phyloP scores from a whole-genome alignment of 1,140 invertebrate species.

The Achatina immaculata region DNA sequence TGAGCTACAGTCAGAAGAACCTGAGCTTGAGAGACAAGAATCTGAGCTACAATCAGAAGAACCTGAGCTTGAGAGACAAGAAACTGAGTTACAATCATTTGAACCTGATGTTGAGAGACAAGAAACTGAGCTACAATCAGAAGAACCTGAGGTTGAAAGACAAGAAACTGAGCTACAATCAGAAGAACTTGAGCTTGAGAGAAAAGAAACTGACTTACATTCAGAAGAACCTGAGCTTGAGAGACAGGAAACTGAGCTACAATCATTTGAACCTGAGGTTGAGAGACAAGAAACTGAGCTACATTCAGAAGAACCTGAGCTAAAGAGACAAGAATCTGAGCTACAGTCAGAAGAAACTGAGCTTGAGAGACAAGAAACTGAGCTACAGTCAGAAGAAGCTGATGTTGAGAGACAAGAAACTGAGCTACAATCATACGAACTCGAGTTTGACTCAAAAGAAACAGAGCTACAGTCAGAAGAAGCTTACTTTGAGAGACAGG shows the following conservation, averaged over 20 bases:
- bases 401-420: neutral
- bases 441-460: neutral
- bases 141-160: too few species aligned
- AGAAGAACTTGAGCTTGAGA: conserved; percentile 1
- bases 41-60: too few species aligned
- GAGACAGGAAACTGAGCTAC: neutral
- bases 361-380: neutral
- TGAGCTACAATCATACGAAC: neutral
- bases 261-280: neutral
- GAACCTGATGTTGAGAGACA: too few species aligned
- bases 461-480: neutral
- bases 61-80: too few species aligned
- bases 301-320: neutral
- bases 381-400: neutral
- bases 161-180: too few species aligned
- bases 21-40: too few species aligned
- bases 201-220: neutral
- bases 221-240: neutral
- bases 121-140: too few species aligned
- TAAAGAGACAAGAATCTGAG: neutral
- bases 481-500: too few species aligned
- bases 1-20: too few species aligned
- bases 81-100: too few species aligned
- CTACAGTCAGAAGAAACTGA: neutral
- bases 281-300: neutral